Conservation (phyloP, 2,888 invertebrate genomes). For the Drosophila mulleri region DNA sequence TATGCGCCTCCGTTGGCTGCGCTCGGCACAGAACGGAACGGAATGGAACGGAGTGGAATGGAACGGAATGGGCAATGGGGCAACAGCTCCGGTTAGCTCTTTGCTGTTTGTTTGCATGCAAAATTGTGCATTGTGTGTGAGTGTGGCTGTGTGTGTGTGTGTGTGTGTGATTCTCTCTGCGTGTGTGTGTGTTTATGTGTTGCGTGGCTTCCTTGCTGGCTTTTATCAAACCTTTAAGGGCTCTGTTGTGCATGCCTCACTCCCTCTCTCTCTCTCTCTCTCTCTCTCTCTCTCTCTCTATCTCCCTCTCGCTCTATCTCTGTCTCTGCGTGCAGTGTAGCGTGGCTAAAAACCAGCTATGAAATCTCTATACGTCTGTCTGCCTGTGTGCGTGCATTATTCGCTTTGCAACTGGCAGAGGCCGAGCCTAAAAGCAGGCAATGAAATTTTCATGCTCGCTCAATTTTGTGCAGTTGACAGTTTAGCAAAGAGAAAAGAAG, state of each 20-base stretch:
- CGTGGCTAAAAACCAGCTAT: slow-evolving; percentile 49
- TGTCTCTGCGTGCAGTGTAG: slow-evolving; percentile 13
- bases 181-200: slow-evolving; percentile 16
- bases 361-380: slow-evolving; percentile 27
- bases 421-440: slow-evolving; percentile 58
- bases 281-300: not conserved
- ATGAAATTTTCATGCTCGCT: slow-evolving; percentile 65
- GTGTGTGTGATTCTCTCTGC: slow-evolving; percentile 3
- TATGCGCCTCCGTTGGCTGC: slow-evolving; percentile 52
- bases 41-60: slow-evolving; percentile 2
- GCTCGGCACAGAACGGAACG: slow-evolving; percentile 24
- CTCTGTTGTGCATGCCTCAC: slow-evolving; percentile 19
- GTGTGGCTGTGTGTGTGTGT: slow-evolving; percentile 1
- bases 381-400: slow-evolving; percentile 41
- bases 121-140: not conserved
- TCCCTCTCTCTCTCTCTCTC: slow-evolving; percentile 8
- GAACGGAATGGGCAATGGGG: slow-evolving; percentile 42
- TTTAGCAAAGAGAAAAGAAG: slow-evolving; percentile 13
- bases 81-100: slow-evolving; percentile 46
- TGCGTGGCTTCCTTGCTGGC: slow-evolving; percentile 29
- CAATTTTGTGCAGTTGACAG: slow-evolving; percentile 59
- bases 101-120: slow-evolving; percentile 44
- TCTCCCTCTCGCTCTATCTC: slow-evolving; percentile 9
- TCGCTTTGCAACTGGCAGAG: slow-evolving; percentile 36
- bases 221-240: slow-evolving; percentile 61